Percentiles rank a stretch among this genome's conserved stretches.
phyloP scores from a whole-genome alignment of 2,888 invertebrate genomes.

The Ditylenchus weischeri region DNA sequence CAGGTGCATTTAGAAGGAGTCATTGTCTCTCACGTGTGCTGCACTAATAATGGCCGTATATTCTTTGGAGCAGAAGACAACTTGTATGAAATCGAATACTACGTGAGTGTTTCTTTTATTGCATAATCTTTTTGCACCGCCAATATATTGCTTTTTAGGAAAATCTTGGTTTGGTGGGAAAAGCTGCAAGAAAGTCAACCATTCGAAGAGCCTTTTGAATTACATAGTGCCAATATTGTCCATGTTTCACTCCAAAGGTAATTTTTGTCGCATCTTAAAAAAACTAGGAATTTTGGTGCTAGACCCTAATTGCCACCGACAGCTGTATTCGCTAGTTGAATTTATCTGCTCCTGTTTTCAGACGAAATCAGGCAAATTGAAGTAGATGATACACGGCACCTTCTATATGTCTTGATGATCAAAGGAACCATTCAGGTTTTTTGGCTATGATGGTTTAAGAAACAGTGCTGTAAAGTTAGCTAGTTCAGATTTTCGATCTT shows the following conservation, averaged over 20 bases:
- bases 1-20: constrained; percentile 49
- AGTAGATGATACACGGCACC: constrained; percentile 81
- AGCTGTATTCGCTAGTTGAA: background rate
- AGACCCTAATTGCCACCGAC: background rate
- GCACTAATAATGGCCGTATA: constrained; percentile 79
- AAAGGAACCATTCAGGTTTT: constrained; percentile 70
- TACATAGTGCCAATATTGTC: constrained; percentile 20
- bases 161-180: constrained; percentile 64
- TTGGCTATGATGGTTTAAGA: background rate
- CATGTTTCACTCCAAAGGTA: constrained; percentile 26
- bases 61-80: constrained; percentile 93
- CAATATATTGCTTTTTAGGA: constrained; percentile 19
- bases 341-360: constrained; percentile 36
- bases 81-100: constrained; percentile 71
- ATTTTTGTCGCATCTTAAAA: too few relatives aligned
- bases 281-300: background rate
- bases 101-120: constrained; percentile 19
- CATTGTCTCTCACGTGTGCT: constrained; percentile 66
- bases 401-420: constrained; percentile 83
- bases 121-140: background rate
- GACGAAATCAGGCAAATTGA: constrained; percentile 82
- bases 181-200: constrained; percentile 88
- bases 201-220: constrained; percentile 71
- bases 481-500: constrained; percentile 77
- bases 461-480: background rate